Conservation (phyloP, 2,888 invertebrate species). For the Lithophane socia region DNA sequence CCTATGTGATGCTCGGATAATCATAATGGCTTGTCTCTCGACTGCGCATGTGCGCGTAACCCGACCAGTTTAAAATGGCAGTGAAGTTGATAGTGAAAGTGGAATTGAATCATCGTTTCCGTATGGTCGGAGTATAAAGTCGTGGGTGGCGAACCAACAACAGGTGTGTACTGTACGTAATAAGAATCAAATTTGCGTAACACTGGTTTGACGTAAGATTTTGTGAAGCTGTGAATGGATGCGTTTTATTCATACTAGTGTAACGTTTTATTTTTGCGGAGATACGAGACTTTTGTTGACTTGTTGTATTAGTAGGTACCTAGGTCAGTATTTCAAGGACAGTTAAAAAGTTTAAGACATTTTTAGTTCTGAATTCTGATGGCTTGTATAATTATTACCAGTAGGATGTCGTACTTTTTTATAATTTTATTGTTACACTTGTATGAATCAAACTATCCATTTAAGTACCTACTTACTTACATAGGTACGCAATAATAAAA, state of each 20-base stretch:
- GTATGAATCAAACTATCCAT: too few relatives aligned
- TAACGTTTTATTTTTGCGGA: slow-evolving; percentile 8
- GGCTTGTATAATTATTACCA: background rate
- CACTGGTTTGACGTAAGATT: slow-evolving; percentile 38
- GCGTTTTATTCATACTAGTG: slow-evolving; percentile 26
- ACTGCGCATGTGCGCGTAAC: slow-evolving; percentile 77
- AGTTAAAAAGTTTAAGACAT: background rate
- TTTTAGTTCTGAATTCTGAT: background rate
- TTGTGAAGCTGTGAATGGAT: slow-evolving; percentile 31
- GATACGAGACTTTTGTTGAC: slow-evolving; percentile 12
- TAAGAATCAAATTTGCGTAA: slow-evolving; percentile 64
- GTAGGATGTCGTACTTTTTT: background rate
- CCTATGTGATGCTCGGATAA: slow-evolving; percentile 42
- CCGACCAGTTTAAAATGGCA: slow-evolving; percentile 62
- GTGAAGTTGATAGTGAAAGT: slow-evolving; percentile 56
- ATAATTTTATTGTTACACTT: background rate
- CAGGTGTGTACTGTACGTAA: slow-evolving; percentile 68
- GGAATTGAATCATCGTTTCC: slow-evolving; percentile 46
- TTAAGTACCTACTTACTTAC: too few relatives aligned
- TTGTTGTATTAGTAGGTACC: slow-evolving; percentile 18
- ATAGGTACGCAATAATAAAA: too few relatives aligned
- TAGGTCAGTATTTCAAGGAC: slow-evolving; percentile 17
- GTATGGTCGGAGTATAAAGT: slow-evolving; percentile 65
- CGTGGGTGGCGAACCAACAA: slow-evolving; percentile 64
- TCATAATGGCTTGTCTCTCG: slow-evolving; percentile 45